Percentiles rank a stretch among this genome's conserved stretches.
These are phyloP conservation scores for Syngnathus typhle DNA, from an alignment of 2,113 vertebrate species.

Conservation along the genomic window DNA sequence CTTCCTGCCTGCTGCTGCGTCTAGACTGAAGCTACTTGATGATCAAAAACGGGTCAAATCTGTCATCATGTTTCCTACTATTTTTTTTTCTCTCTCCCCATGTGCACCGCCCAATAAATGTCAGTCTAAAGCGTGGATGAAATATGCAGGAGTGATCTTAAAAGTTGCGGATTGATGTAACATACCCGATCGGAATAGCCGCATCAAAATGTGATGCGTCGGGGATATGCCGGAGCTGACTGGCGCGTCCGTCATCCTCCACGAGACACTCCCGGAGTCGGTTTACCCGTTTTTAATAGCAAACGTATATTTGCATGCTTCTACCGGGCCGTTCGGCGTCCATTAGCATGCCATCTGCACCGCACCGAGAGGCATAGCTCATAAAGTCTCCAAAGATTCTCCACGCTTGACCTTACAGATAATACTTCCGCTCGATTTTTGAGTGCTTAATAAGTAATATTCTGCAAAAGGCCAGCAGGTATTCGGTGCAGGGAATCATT, in stretches of 20 bases:
- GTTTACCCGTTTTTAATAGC: conserved; percentile 3
- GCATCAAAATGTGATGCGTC: background rate
- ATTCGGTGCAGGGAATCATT: conserved; percentile 65
- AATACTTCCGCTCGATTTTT: conserved; percentile 66
- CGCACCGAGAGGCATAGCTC: conserved; percentile 51
- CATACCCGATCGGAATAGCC: conserved; percentile 1
- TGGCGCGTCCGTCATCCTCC: background rate
- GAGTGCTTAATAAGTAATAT: conserved; percentile 68
- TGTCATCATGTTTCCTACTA: conserved; percentile 3
- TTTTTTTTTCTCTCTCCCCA: background rate
- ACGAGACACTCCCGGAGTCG: background rate
- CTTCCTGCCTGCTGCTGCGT: background rate
- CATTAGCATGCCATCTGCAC: conserved; percentile 62
- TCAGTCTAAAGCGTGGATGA: background rate
- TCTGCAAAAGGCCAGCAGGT: conserved; percentile 68
- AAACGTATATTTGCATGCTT: conserved; percentile 2
- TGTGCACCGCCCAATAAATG: background rate
- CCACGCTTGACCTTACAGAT: conserved; percentile 71
- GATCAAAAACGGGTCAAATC: conserved; percentile 34
- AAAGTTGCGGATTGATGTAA: conserved; percentile 9
- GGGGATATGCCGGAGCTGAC: background rate
- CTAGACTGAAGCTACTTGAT: background rate
- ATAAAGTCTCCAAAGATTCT: conserved; percentile 68
- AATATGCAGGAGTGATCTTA: background rate
- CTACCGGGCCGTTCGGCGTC: conserved; percentile 12